Conservation (phyloP, 2,113 vertebrate genomes). For the Centropus unirufus region DNA sequence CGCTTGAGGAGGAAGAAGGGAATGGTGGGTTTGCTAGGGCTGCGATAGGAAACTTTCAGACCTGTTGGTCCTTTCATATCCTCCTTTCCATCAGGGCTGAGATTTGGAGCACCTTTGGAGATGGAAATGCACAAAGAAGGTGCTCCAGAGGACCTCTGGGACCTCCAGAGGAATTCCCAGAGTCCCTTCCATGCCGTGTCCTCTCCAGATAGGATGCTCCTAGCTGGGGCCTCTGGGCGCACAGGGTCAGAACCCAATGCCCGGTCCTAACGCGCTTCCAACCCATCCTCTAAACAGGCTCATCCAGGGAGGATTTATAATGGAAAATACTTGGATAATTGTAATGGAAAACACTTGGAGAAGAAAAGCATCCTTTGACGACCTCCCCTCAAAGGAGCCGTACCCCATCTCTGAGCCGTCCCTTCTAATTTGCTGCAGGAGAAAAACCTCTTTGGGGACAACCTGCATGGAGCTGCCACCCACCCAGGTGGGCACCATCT, state of each 20-base stretch:
- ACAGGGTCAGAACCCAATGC: not conserved
- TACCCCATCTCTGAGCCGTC: too few species aligned
- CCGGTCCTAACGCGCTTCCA: not conserved
- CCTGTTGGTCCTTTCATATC: not conserved
- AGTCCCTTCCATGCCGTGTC: not conserved
- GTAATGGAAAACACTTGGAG: too few species aligned
- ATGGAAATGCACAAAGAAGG: not conserved
- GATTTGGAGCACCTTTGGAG: not conserved
- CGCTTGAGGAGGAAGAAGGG: not conserved
- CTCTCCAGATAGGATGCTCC: fast-evolving
- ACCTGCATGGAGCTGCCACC: not conserved
- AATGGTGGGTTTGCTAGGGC: not conserved
- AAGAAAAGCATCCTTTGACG: too few species aligned
- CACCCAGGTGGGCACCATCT: not conserved
- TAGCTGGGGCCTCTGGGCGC: fast-evolving
- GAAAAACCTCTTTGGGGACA: not conserved
- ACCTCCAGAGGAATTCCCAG: not conserved
- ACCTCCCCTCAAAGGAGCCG: too few species aligned
- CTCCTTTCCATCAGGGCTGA: not conserved
- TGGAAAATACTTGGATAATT: too few species aligned
- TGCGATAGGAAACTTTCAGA: not conserved
- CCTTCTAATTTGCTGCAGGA: too few species aligned
- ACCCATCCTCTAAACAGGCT: not conserved
- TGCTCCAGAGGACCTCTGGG: too few species aligned
- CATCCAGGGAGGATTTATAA: not conserved